Conservation (phyloP, 2,797 vertebrate genomes). For the Paratrypauchen microcephalus region DNA sequence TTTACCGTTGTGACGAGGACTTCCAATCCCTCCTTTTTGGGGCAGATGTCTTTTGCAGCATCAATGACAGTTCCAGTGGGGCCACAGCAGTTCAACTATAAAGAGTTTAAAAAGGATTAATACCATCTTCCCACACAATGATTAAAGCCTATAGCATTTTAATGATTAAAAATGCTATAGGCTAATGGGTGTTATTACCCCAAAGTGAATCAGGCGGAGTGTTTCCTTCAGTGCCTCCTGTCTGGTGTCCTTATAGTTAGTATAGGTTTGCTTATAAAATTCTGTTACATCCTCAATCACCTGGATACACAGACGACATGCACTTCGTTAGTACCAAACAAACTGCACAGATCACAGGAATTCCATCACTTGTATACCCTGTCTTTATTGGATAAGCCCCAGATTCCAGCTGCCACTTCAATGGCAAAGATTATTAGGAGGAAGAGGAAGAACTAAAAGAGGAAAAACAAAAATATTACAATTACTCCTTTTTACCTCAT, state of each 20-base stretch:
- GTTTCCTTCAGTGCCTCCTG: constrained; percentile 80
- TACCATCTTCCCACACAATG: neutral
- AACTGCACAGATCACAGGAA: neutral
- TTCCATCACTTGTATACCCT: constrained; percentile 65
- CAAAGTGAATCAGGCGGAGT: constrained; percentile 80
- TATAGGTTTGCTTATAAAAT: constrained; percentile 84
- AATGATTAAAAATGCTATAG: neutral
- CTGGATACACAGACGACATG: constrained; percentile 57
- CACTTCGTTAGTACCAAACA: neutral
- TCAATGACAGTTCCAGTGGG: constrained; percentile 61
- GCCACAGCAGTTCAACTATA: constrained; percentile 90
- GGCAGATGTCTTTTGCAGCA: constrained; percentile 78
- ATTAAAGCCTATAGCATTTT: too few relatives aligned
- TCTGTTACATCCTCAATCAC: constrained; percentile 81
- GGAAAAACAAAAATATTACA: neutral
- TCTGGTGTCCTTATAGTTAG: constrained; percentile 64
- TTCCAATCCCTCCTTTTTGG: constrained; percentile 64
- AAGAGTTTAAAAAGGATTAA: neutral
- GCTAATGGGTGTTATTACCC: constrained; percentile 68
- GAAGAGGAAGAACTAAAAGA: constrained; percentile 88
- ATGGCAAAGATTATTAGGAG: constrained; percentile 91
- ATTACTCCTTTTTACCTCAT: neutral
- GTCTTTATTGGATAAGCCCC: constrained; percentile 89
- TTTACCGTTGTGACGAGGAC: constrained; percentile 67
- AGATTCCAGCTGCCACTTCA: constrained; percentile 92